Evolutionary conservation across 2,113 vertebrate genomes (phyloP).

Genomic region (Orycteropus afer): DNA sequence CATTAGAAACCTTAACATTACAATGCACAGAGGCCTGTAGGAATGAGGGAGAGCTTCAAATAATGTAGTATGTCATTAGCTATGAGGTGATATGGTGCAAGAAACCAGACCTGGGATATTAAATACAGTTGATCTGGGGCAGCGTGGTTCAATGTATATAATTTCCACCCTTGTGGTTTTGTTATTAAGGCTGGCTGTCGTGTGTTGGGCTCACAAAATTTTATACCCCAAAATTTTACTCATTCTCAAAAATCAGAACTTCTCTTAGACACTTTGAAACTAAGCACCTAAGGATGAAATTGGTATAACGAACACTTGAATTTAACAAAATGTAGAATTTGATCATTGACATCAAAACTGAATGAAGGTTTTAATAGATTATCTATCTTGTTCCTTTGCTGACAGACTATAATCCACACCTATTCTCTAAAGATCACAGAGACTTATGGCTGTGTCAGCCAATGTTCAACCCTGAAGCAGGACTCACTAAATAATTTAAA

Average conservation of each 20-base stretch:
- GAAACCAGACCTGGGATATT: slow-evolving; percentile 12
- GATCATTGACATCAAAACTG: neutral
- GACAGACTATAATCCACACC: neutral
- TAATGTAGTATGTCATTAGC: slow-evolving; percentile 18
- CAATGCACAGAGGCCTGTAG: slow-evolving; percentile 1
- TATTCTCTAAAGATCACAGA: neutral
- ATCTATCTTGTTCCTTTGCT: neutral
- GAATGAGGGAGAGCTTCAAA: neutral
- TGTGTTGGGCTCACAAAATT: neutral
- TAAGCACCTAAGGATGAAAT: neutral
- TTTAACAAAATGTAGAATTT: neutral
- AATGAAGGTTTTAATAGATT: neutral
- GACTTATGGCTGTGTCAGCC: too few relatives aligned
- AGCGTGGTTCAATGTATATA: neutral
- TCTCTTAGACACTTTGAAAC: slow-evolving; percentile 18
- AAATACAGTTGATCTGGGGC: slow-evolving; percentile 26
- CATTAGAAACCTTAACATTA: slow-evolving; percentile 41
- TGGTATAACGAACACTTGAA: neutral
- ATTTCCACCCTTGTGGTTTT: slow-evolving; percentile 29
- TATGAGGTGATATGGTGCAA: neutral
- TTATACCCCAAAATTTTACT: neutral
- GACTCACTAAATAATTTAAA: neutral
- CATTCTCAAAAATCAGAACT: slow-evolving; percentile 24
- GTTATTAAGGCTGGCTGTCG: slow-evolving; percentile 27
- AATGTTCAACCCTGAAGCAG: neutral